Base-by-base conservation (phyloP, 2,113 vertebrate species). In the Saguinus imperator region DNA sequence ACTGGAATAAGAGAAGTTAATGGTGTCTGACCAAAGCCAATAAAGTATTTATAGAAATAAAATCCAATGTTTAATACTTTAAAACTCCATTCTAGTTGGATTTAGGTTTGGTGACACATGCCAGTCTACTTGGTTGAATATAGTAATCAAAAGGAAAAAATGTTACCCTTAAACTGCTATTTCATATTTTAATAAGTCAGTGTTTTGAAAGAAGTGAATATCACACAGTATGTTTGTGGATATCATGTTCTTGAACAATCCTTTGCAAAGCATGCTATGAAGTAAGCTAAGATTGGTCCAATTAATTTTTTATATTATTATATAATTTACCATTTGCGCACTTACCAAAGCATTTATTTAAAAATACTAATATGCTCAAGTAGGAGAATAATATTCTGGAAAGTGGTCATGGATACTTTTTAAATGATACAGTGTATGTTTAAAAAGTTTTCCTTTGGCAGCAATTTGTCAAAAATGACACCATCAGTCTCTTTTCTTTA, bases 401-500 rank as follows among this genome's bases (percentile, higher is more conserved):
- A 86, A 12, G 6, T 83, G 2, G 32, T 81, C 85, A 85, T 66
- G 48, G 68, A 57, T 86, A 55, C 29, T 97, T 94, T 43, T 87
- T 77, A 58, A 76, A 87, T 96, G 29, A 84, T 21, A 10, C 23
- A 32, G 23, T 84, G 61, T 29, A 85, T 58, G 25, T 58, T 90
- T 95, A 85, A 95, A 96, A 83, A 76, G n/a, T 50, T 97, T 86
- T 97, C 96, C 35, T 81, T 97, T 68, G 84, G 8, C 88, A 92
- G 73, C 85, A 98, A 77, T 10, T 80, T 92, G 29, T 75, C 37
- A 86, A 96, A 82, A 95, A 20, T 88, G 97, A 50, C 96, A 66
- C 64, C 68, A 80, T 91, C 86, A 89, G 48, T 93, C 89, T 87
- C 48, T 97, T 95, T 98, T 98, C 45, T 83, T 95, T 83, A n/a